These are phyloP conservation scores for Ochotona princeps DNA, from an alignment of 2,113 vertebrate genomes.

Conservation along the genomic window DNA sequence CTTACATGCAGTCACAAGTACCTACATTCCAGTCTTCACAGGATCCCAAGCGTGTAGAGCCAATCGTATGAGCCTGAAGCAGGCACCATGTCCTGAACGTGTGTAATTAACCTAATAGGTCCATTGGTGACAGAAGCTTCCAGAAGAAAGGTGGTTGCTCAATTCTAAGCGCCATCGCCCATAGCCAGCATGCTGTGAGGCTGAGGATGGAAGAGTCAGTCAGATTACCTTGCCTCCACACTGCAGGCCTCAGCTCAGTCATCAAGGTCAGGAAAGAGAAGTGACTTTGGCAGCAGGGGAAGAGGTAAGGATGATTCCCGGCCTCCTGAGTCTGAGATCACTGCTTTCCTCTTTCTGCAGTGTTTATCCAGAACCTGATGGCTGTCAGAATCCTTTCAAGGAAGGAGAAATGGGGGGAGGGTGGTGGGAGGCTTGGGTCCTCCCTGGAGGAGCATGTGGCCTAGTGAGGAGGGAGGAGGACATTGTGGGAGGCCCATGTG, in stretches of 20 bases:
- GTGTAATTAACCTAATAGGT: fast-evolving
- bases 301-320: background rate
- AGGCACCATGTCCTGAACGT: background rate
- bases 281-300: no score
- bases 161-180: background rate
- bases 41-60: background rate
- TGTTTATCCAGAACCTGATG: background rate
- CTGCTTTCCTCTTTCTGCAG: background rate
- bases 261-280: background rate
- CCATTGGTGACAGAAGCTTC: no score
- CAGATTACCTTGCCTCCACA: no score
- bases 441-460: background rate
- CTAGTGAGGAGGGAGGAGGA: background rate
- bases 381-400: background rate
- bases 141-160: no score
- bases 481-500: background rate
- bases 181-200: fast-evolving
- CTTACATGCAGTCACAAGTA: background rate
- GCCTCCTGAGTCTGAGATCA: background rate
- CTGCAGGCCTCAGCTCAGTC: background rate
- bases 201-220: no score
- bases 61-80: background rate
- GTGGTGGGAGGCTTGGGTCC: background rate
- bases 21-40: no score
- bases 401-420: no score